Conservation (phyloP, 2,888 invertebrate genomes). For the Drosophila vallismaia region DNA sequence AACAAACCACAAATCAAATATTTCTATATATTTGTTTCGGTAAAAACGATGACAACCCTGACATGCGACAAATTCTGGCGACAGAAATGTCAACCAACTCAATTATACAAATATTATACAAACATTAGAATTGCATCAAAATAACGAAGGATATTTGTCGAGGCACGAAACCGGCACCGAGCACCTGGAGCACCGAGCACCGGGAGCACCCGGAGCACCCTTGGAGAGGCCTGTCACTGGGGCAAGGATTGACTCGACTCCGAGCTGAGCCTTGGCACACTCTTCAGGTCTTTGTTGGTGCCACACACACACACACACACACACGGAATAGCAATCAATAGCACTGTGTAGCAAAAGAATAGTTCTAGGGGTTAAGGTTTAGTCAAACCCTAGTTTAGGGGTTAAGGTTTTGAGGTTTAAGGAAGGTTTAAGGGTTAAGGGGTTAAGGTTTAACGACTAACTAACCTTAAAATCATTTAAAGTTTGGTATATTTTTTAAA, state of each 20-base stretch:
- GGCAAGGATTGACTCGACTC: slow-evolving; percentile 30
- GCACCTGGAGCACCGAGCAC: too few relatives aligned
- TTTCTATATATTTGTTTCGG: not conserved
- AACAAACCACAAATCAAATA: not conserved
- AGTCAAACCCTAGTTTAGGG: too few relatives aligned
- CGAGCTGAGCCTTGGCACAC: slow-evolving; percentile 46
- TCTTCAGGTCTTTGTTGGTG: slow-evolving; percentile 5
- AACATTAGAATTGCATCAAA: slow-evolving; percentile 75
- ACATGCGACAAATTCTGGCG: slow-evolving; percentile 44
- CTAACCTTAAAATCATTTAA: too few relatives aligned
- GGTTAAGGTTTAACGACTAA: slow-evolving; percentile 20
- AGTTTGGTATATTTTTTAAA: too few relatives aligned
- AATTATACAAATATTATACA: slow-evolving; percentile 75
- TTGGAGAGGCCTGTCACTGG: slow-evolving; percentile 26
- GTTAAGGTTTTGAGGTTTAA: slow-evolving; percentile 35
- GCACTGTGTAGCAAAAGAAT: slow-evolving; percentile 11
- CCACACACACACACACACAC: not conserved
- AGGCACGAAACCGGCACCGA: slow-evolving; percentile 50
- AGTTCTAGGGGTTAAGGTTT: too few relatives aligned
- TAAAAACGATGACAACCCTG: slow-evolving; percentile 23
- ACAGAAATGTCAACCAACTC: slow-evolving; percentile 62
- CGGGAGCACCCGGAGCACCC: too few relatives aligned
- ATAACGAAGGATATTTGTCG: slow-evolving; percentile 71
- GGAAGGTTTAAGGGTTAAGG: too few relatives aligned
- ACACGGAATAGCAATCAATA: slow-evolving; percentile 30